Conservation (phyloP, 2,113 vertebrate genomes). For the Salminus brasiliensis region DNA sequence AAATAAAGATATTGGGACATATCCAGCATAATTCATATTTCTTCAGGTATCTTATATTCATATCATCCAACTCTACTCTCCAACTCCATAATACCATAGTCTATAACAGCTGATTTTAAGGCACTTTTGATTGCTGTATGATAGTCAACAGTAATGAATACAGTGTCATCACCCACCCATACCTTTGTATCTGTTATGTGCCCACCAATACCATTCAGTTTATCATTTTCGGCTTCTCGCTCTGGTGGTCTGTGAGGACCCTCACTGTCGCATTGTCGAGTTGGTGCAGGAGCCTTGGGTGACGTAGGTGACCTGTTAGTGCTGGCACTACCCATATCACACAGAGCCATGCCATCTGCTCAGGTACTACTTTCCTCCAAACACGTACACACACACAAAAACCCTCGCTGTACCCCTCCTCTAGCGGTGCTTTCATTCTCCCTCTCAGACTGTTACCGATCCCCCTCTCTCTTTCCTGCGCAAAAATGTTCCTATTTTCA, state of each 20-base stretch:
- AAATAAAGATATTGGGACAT: too few relatives aligned
- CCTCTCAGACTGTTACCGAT: background rate
- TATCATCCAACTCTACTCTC: too few relatives aligned
- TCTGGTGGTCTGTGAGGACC: background rate
- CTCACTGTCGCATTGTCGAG: conserved; percentile 42
- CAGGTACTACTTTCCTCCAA: conserved; percentile 52
- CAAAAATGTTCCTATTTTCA: conserved; percentile 49
- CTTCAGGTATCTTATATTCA: too few relatives aligned
- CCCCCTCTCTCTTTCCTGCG: conserved; percentile 12
- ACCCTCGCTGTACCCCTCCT: too few relatives aligned
- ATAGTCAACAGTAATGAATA: too few relatives aligned
- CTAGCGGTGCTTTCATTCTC: background rate
- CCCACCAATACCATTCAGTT: background rate
- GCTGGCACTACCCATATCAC: conserved; percentile 57
- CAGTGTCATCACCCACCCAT: too few relatives aligned
- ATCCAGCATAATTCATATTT: too few relatives aligned
- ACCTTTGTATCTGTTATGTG: too few relatives aligned
- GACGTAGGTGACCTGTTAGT: conserved; percentile 62
- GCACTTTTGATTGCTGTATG: too few relatives aligned
- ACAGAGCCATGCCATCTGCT: conserved; percentile 70
- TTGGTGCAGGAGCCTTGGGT: conserved; percentile 56
- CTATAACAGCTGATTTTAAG: too few relatives aligned
- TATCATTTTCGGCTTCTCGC: background rate
- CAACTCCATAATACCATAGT: too few relatives aligned
- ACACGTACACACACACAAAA: background rate